Percentiles rank a stretch among this genome's conserved stretches.
These are phyloP conservation scores for Triplophysa tibetana DNA, from an alignment of 2,113 vertebrate species.

Conservation along the genomic window DNA sequence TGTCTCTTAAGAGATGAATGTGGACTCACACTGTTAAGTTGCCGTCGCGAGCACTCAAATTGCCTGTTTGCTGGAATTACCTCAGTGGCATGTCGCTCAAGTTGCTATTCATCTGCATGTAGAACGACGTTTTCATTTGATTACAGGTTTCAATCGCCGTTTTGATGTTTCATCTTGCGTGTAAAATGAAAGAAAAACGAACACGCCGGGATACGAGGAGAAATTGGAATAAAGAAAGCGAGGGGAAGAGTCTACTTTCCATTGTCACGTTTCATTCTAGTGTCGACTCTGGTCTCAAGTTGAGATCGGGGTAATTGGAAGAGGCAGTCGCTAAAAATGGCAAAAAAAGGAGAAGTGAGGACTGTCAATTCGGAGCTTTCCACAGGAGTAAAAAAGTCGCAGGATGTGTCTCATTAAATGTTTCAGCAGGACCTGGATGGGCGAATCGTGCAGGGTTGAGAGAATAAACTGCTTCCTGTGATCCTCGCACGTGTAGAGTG, in stretches of 20 bases:
- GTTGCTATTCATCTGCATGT: constrained; percentile 47
- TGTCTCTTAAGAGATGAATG: constrained; percentile 40
- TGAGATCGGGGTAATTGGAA: constrained; percentile 33
- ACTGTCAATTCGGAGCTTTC: background rate
- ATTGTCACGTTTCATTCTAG: constrained; percentile 44
- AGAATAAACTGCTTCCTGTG: constrained; percentile 34
- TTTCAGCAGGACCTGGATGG: constrained; percentile 22
- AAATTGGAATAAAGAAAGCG: background rate
- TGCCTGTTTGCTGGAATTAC: constrained; percentile 59
- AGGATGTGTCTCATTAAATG: constrained; percentile 35
- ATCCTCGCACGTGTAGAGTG: constrained; percentile 9
- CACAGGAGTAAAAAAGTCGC: constrained; percentile 23
- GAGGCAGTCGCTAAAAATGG: constrained; percentile 31
- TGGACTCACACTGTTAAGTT: constrained; percentile 53
- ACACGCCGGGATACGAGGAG: background rate
- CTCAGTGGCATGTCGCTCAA: constrained; percentile 43
- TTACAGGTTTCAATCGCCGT: constrained; percentile 59
- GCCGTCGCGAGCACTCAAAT: constrained; percentile 49
- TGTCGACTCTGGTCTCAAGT: constrained; percentile 32
- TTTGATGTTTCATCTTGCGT: constrained; percentile 46
- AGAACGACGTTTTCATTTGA: constrained; percentile 53
- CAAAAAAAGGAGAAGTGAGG: constrained; percentile 2
- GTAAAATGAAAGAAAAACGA: background rate
- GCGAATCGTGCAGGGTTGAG: constrained; percentile 17
- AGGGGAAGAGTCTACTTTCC: constrained; percentile 18